These are phyloP conservation scores for Prionace glauca DNA, from an alignment of 2,797 vertebrate species.

Conservation along the genomic window DNA sequence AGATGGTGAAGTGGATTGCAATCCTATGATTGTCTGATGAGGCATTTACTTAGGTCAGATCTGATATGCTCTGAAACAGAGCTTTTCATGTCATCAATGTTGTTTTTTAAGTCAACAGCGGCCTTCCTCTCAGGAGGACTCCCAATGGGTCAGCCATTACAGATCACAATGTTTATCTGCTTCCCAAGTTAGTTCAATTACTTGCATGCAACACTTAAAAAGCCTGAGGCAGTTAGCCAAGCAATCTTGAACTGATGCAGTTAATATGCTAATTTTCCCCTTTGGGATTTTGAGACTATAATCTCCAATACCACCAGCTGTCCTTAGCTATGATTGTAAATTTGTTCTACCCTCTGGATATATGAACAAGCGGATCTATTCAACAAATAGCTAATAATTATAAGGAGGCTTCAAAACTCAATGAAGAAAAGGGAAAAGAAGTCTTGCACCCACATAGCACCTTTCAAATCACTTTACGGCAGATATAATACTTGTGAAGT, in stretches of 20 bases:
- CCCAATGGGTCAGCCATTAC: neutral
- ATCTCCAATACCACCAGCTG: neutral
- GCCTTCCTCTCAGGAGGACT: neutral
- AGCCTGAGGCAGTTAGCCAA: neutral
- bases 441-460: neutral
- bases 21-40: neutral
- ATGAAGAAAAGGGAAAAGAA: neutral
- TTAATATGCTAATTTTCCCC: neutral
- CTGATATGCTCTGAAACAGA: neutral
- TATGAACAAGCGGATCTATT: neutral
- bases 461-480: neutral
- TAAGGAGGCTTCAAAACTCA: neutral
- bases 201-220: neutral
- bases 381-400: neutral
- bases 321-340: neutral
- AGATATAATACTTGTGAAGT: neutral
- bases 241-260: neutral
- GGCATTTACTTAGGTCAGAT: neutral
- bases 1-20: neutral
- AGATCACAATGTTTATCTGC: neutral
- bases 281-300: constrained; percentile 8
- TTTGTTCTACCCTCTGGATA: neutral
- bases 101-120: neutral
- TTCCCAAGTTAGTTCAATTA: neutral
- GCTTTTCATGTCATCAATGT: neutral